phyloP scores from a whole-genome alignment of 2,113 vertebrate genomes.

The Malaclemys terrapin region DNA sequence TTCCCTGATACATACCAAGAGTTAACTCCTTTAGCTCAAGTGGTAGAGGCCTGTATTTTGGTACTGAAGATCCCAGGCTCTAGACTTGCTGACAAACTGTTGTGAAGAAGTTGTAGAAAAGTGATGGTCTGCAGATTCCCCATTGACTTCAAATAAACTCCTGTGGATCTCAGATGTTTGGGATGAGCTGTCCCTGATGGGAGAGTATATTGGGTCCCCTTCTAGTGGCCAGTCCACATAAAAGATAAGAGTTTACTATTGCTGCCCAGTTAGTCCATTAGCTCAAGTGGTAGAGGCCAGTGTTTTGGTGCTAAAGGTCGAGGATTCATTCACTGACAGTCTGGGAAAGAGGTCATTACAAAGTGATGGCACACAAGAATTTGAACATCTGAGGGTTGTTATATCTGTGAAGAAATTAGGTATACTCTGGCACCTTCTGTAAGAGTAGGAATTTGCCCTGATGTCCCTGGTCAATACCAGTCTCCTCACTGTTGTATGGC shows the following conservation, averaged over 20 bases:
- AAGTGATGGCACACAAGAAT: background rate
- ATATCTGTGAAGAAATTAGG: background rate
- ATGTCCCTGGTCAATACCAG: background rate
- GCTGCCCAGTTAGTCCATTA: background rate
- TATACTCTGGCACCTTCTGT: background rate
- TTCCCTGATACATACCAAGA: background rate
- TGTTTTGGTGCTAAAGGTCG: background rate
- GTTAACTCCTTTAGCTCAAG: background rate
- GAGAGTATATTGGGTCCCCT: background rate
- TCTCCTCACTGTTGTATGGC: rapidly evolving
- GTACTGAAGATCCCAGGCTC: background rate
- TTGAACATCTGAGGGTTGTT: background rate
- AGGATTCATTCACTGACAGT: background rate
- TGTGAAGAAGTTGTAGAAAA: background rate
- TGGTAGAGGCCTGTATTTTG: background rate
- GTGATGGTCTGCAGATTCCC: background rate
- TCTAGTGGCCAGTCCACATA: background rate
- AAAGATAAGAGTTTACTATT: background rate
- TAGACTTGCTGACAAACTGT: background rate
- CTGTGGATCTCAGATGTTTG: background rate
- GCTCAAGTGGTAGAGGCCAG: background rate
- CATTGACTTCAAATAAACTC: background rate
- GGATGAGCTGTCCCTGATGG: background rate
- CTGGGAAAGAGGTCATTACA: background rate
- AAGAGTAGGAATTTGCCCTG: rapidly evolving